A percentile compares a stretch with the other conserved stretches of the same genome.
Conservation (phyloP, 1,140 invertebrate genomes). For the Lerema accius region DNA sequence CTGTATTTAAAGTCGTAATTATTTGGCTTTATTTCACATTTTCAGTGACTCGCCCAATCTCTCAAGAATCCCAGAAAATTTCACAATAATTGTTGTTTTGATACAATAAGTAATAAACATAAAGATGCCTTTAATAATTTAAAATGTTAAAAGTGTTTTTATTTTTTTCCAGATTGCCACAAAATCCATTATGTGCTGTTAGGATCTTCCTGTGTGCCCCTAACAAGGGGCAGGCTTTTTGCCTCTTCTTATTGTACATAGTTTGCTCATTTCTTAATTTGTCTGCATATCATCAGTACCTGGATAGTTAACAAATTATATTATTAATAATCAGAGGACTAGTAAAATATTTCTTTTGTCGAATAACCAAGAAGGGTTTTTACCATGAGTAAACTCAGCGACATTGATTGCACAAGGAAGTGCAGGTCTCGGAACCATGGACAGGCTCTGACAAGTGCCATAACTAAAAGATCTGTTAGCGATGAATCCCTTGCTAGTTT, state of each 20-base stretch:
- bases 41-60: too few species aligned
- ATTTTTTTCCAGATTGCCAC: conserved; percentile 64
- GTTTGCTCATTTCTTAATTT: conserved; percentile 37
- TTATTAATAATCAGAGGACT: background rate
- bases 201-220: conserved; percentile 47
- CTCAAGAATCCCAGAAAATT: too few species aligned
- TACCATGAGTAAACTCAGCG: conserved; percentile 69
- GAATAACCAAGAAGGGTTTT: background rate
- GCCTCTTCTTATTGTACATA: conserved; percentile 48
- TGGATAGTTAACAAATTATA: conserved; percentile 34
- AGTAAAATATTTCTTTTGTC: background rate
- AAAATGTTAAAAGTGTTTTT: too few species aligned
- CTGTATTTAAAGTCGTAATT: too few species aligned
- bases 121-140: too few species aligned
- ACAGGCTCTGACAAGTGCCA: conserved; percentile 83
- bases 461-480: conserved; percentile 83
- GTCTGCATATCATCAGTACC: conserved; percentile 47
- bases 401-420: conserved; percentile 80
- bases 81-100: too few species aligned
- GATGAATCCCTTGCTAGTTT: conserved; percentile 83
- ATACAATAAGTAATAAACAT: too few species aligned
- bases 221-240: conserved; percentile 51
- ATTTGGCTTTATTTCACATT: too few species aligned
- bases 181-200: conserved; percentile 68
- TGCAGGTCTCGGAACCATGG: conserved; percentile 86